Conservation (phyloP, 2,888 invertebrate genomes). For the Candidula unifasciata region DNA sequence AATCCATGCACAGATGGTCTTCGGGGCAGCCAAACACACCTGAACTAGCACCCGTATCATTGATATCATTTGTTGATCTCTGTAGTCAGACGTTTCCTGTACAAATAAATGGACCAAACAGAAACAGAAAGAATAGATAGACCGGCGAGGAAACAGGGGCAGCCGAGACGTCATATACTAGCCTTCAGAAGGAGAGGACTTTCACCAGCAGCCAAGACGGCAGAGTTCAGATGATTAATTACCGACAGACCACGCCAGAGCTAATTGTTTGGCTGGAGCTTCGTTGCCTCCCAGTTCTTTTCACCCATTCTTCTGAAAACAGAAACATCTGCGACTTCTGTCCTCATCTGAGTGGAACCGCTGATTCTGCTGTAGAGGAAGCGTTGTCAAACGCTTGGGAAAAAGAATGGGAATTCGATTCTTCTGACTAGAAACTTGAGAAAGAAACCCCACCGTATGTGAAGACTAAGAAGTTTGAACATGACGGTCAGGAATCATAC, state of each 20-base stretch:
- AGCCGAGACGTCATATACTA: background rate
- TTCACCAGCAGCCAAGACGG: background rate
- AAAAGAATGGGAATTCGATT: conserved; percentile 21
- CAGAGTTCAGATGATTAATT: conserved; percentile 28
- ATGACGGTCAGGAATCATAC: background rate
- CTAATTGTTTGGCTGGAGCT: conserved; percentile 29
- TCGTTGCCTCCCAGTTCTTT: background rate
- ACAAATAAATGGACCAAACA: conserved; percentile 5
- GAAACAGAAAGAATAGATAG: background rate
- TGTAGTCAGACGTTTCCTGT: background rate
- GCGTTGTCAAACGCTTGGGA: background rate
- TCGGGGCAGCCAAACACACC: too few relatives aligned
- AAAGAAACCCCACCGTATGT: background rate
- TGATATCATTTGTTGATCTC: background rate
- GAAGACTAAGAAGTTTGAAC: background rate
- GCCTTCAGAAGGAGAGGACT: background rate
- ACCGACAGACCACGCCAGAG: conserved; percentile 18
- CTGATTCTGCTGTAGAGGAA: background rate
- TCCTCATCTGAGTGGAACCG: background rate
- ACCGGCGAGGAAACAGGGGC: background rate
- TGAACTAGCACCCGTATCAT: background rate
- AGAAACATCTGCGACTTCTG: conserved; percentile 8
- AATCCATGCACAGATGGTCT: background rate
- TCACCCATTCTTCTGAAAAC: conserved; percentile 12
- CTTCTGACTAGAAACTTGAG: background rate